Evolutionary conservation across 2,888 invertebrate genomes (phyloP).

Genomic region (Xylophagus ater): DNA sequence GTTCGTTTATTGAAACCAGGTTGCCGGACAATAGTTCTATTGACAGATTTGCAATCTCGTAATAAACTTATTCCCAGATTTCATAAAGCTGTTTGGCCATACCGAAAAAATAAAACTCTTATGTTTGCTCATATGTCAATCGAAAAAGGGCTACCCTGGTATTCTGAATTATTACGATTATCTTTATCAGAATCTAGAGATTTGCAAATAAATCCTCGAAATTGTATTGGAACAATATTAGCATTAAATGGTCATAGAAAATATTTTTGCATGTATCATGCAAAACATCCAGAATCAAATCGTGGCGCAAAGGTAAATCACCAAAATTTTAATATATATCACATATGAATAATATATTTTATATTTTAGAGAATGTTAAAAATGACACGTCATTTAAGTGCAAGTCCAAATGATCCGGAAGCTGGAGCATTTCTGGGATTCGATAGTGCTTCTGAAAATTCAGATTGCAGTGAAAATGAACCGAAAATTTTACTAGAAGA

Average conservation of each 20-base stretch:
- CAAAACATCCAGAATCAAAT: slow-evolving; percentile 76
- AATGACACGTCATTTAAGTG: slow-evolving; percentile 51
- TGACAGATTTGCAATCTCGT: slow-evolving; percentile 82
- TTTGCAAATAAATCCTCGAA: slow-evolving; percentile 85
- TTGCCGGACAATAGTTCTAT: slow-evolving; percentile 80
- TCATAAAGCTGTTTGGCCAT: slow-evolving; percentile 90
- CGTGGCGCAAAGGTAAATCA: slow-evolving; percentile 52
- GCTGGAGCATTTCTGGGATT: slow-evolving; percentile 80
- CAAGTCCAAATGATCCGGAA: slow-evolving; percentile 53
- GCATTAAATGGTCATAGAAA: slow-evolving; percentile 93
- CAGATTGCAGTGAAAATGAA: slow-evolving; percentile 39
- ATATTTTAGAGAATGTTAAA: slow-evolving; percentile 51
- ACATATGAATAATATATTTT: background rate
- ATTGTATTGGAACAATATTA: slow-evolving; percentile 93
- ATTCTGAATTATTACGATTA: slow-evolving; percentile 75
- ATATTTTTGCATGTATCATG: slow-evolving; percentile 98
- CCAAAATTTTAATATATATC: slow-evolving; percentile 1
- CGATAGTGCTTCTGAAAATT: slow-evolving; percentile 55
- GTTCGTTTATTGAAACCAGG: slow-evolving; percentile 88
- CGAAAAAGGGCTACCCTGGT: slow-evolving; percentile 90
- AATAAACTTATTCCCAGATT: slow-evolving; percentile 80
- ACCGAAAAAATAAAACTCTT: slow-evolving; percentile 91
- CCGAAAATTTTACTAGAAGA: slow-evolving; percentile 51
- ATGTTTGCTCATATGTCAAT: slow-evolving; percentile 89
- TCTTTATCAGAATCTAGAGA: slow-evolving; percentile 73